Evolutionary conservation across 2,888 invertebrate genomes (phyloP).

Genomic region (Palloptera scutellata): DNA sequence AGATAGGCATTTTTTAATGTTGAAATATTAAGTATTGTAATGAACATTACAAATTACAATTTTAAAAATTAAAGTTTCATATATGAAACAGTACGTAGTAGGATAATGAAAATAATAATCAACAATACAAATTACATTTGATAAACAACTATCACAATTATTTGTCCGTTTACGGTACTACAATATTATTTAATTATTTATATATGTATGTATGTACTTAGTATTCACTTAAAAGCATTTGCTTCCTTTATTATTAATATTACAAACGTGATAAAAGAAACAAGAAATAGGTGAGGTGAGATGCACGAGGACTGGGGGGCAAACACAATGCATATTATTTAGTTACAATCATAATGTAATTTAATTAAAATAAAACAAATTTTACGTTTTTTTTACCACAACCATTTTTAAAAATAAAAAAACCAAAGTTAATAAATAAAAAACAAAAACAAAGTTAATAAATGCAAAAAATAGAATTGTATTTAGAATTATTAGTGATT

Average conservation of each 20-base stretch:
- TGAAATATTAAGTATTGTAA: too few relatives aligned
- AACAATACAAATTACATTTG: constrained; percentile 21
- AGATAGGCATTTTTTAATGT: too few relatives aligned
- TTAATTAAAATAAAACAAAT: constrained; percentile 2
- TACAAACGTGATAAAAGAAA: neutral
- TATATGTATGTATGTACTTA: neutral
- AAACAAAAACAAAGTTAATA: too few relatives aligned
- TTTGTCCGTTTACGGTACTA: constrained; percentile 2
- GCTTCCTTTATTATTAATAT: neutral
- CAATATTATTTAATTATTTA: neutral
- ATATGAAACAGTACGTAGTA: too few relatives aligned
- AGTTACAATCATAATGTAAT: neutral
- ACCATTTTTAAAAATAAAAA: constrained; percentile 19
- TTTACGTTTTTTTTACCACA: constrained; percentile 21
- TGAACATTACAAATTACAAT: too few relatives aligned
- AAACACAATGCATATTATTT: neutral
- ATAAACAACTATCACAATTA: constrained; percentile 28
- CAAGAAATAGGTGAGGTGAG: too few relatives aligned
- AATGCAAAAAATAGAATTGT: too few relatives aligned
- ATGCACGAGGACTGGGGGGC: too few relatives aligned
- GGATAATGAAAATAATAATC: constrained; percentile 8
- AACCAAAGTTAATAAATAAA: neutral
- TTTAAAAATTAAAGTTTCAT: too few relatives aligned
- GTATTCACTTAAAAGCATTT: neutral
- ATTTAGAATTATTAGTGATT: too few relatives aligned